Evolutionary conservation across 2,888 invertebrate genomes (phyloP).

Genomic region (Athalia circularis): DNA sequence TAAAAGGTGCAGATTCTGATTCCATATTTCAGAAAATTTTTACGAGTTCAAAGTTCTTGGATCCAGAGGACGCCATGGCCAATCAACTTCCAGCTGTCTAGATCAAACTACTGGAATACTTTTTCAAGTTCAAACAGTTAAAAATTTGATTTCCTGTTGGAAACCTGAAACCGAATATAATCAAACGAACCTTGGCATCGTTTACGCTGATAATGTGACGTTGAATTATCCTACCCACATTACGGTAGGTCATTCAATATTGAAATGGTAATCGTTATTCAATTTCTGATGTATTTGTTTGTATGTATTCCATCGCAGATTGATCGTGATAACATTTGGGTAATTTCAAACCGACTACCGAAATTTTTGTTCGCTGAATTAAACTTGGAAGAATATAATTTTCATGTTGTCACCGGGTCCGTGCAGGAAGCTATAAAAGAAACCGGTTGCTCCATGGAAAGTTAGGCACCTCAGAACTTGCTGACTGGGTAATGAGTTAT

Average conservation of each 20-base stretch:
- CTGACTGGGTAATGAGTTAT: no score
- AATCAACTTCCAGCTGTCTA: conserved; percentile 84
- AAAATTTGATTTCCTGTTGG: conserved; percentile 88
- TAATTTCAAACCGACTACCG: conserved; percentile 84
- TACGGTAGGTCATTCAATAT: conserved; percentile 76
- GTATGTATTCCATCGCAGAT: conserved; percentile 54
- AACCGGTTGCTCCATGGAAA: conserved; percentile 77
- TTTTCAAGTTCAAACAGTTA: conserved; percentile 84
- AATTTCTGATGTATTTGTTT: neutral
- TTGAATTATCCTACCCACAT: conserved; percentile 88
- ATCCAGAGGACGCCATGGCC: conserved; percentile 82
- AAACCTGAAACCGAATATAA: conserved; percentile 82
- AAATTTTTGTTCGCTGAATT: conserved; percentile 82
- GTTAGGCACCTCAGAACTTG: no score
- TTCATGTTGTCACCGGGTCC: conserved; percentile 82
- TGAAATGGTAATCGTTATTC: neutral
- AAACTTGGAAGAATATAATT: conserved; percentile 81
- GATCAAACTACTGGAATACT: conserved; percentile 83
- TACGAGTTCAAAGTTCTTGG: conserved; percentile 82
- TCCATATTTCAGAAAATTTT: conserved; percentile 73
- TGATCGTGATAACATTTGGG: conserved; percentile 84
- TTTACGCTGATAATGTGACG: conserved; percentile 82
- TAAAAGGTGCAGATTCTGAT: neutral
- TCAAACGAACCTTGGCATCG: conserved; percentile 82
- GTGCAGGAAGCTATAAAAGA: conserved; percentile 83